A percentile compares a stretch with the other conserved stretches of the same genome.
Conservation (phyloP, 2,888 invertebrate species). For the Hypomecis punctinalis region DNA sequence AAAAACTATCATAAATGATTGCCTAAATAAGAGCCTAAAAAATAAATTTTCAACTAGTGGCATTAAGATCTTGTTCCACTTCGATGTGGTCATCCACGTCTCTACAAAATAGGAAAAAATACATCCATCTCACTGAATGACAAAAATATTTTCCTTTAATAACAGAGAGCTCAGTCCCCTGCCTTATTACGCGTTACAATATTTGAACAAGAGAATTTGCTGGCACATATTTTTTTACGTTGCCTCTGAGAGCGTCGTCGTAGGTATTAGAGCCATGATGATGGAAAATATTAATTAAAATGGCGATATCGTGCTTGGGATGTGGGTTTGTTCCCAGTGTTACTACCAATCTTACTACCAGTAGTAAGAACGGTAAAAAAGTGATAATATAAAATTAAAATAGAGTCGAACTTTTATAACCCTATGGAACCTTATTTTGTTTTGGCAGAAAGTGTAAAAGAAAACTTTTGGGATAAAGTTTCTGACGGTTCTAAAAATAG, state of each 20-base stretch:
- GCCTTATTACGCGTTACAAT: conserved; percentile 26
- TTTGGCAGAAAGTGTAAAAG: no score
- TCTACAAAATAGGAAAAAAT: neutral
- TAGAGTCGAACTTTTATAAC: no score
- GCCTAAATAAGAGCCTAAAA: no score
- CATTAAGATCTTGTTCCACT: no score
- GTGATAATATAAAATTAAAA: no score
- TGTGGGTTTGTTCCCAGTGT: neutral
- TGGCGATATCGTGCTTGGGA: neutral
- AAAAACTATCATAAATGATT: no score
- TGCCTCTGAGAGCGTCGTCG: conserved; percentile 3
- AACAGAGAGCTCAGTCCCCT: conserved; percentile 11
- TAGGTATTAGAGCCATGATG: conserved; percentile 3
- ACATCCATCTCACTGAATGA: neutral
- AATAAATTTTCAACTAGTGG: no score
- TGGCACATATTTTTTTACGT: conserved; percentile 17
- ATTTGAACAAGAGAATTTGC: conserved; percentile 26
- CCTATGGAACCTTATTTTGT: no score
- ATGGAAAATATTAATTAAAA: conserved; percentile 29
- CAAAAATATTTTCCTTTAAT: conserved; percentile 14
- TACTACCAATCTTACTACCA: no score
- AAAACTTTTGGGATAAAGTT: no score
- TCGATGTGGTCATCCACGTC: neutral
- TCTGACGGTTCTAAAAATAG: no score
- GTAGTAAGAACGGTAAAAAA: no score